A percentile compares a stretch with the other conserved stretches of the same genome.
phyloP scores from a whole-genome alignment of 2,888 invertebrate genomes.

The Arge pagana region DNA sequence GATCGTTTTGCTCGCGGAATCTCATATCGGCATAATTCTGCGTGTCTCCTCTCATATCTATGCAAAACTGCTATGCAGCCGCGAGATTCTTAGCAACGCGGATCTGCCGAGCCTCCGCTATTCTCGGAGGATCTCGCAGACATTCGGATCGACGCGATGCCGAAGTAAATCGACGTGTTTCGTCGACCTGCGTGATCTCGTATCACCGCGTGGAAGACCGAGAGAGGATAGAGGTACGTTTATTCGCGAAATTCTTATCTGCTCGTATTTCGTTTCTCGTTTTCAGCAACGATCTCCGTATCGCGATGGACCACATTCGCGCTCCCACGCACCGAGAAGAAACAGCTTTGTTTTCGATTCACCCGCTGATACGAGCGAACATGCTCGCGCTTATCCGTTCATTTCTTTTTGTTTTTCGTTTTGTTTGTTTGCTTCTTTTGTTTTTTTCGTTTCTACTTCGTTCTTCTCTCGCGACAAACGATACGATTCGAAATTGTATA shows the following conservation, averaged over 20 bases:
- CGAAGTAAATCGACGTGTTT: background rate
- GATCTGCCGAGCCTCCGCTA: background rate
- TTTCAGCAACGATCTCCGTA: background rate
- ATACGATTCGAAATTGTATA: background rate
- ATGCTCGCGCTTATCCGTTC: too few relatives aligned
- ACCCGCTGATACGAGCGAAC: too few relatives aligned
- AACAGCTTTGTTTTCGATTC: too few relatives aligned
- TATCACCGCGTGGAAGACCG: too few relatives aligned
- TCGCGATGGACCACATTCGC: background rate
- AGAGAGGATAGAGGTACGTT: too few relatives aligned
- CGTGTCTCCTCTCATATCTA: conserved; percentile 17
- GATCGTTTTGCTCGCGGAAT: conserved; percentile 8
- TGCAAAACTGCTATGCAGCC: conserved; percentile 13
- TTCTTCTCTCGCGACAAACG: background rate
- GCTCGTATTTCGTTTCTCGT: background rate
- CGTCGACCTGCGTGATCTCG: background rate
- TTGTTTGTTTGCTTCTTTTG: too few relatives aligned
- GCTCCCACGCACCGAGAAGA: background rate
- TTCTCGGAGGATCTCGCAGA: conserved; percentile 4
- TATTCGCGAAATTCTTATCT: too few relatives aligned
- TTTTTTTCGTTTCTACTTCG: too few relatives aligned
- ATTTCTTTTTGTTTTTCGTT: too few relatives aligned
- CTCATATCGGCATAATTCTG: conserved; percentile 5
- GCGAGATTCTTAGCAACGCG: background rate
- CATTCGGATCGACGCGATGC: background rate